phyloP scores from a whole-genome alignment of 2,113 vertebrate species.

The Grammomys surdaster region DNA sequence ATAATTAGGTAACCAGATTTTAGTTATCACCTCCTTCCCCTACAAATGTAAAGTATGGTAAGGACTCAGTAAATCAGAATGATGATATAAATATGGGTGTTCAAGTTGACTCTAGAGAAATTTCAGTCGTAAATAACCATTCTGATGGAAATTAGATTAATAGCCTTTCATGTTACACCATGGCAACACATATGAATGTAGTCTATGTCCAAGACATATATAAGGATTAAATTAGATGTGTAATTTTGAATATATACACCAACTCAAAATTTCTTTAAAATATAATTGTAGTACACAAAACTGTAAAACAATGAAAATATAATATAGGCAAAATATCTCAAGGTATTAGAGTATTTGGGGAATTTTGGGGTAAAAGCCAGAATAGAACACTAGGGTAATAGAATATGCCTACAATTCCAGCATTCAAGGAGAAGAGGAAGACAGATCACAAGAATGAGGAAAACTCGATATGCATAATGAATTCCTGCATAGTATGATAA shows the following conservation, averaged over 20 bases:
- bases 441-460: background rate
- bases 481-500: background rate
- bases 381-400: background rate
- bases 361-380: background rate
- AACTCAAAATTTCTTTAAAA: background rate
- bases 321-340: background rate
- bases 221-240: background rate
- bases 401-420: background rate
- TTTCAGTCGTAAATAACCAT: background rate
- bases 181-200: background rate
- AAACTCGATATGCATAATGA: background rate
- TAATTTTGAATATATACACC: background rate
- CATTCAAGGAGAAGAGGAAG: background rate
- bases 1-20: no score
- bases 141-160: background rate
- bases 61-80: background rate
- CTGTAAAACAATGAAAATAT: background rate
- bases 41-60: background rate
- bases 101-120: background rate
- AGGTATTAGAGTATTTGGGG: background rate
- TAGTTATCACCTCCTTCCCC: no score
- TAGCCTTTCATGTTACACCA: background rate
- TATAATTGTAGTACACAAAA: background rate
- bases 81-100: background rate
- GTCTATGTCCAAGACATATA: background rate